phyloP scores from a whole-genome alignment of 2,888 invertebrate genomes.

The Halictus ligatus region DNA sequence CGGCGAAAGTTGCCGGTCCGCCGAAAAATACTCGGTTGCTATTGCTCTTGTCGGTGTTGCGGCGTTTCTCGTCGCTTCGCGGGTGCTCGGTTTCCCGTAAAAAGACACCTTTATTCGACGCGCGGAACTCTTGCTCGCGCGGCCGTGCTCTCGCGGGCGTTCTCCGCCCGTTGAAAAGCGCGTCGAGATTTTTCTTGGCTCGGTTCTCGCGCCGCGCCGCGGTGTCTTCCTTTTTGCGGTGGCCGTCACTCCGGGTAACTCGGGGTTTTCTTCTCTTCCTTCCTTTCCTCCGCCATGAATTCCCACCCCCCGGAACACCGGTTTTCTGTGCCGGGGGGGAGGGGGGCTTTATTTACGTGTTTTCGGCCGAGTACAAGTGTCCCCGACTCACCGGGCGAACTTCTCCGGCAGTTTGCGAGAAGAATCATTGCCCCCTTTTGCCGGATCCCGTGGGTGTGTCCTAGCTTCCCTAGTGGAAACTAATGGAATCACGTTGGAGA shows the following conservation, averaged over 20 bases:
- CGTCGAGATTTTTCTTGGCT: constrained; percentile 71
- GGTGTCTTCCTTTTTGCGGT: constrained; percentile 66
- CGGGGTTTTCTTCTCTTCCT: constrained; percentile 29
- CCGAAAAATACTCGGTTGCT: constrained; percentile 27
- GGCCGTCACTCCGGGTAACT: constrained; percentile 71
- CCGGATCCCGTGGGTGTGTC: constrained; percentile 39
- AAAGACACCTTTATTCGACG: constrained; percentile 59
- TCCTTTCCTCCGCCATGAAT: constrained; percentile 37
- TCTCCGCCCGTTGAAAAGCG: constrained; percentile 61
- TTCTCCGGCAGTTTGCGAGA: constrained; percentile 41
- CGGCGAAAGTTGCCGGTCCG: constrained; percentile 19
- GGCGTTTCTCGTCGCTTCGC: constrained; percentile 19
- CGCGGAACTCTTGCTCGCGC: constrained; percentile 45
- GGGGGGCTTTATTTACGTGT: constrained; percentile 73
- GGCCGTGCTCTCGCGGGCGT: constrained; percentile 1
- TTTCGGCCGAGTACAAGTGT: constrained; percentile 63
- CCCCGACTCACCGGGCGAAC: constrained; percentile 51
- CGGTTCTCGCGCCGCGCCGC: constrained; percentile 13
- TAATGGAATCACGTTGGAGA: constrained; percentile 42
- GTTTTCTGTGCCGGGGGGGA: constrained; percentile 5
- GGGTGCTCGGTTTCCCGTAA: constrained; percentile 37
- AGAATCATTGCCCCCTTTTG: constrained; percentile 45
- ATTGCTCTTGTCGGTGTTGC: background rate
- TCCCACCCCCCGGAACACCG: constrained; percentile 8
- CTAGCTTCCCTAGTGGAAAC: constrained; percentile 21